Evolutionary conservation across 2,888 invertebrate species (phyloP), one percentile per base, ranked within the genome.

Genomic region (Cephonodes hylas): DNA sequence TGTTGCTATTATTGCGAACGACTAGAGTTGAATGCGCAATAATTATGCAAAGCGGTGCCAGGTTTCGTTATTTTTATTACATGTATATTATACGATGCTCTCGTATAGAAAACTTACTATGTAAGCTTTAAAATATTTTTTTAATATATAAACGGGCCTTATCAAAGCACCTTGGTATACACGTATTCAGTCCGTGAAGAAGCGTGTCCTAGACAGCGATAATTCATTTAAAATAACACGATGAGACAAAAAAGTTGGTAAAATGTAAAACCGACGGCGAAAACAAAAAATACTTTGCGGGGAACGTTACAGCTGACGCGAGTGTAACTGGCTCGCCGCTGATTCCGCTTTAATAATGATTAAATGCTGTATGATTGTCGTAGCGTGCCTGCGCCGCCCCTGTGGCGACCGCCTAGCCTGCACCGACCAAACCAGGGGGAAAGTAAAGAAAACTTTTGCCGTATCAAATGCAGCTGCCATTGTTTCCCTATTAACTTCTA

Each of bases 291-390:
- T 79, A 73, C 72, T 75, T 77, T 68, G 77, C 75, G 76, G 81
- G 79, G 80, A 75, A 77, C 72, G 77, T 78, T 79, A 80, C 86
- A 85, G 88, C 88, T 84, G 88, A 79, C 84, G 87, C 85, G 83
- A 53, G 78, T 81, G 81, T 83, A 83, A 64, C 77, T 76, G 72
- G 72, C 75, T 53, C 75, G 81, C 69, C 80, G 78, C 87, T 91
- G 92, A 92, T 92, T 86, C 80, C 74, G 72, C 79, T 92, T 91
- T 92, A 91, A 92, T 91, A 85, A 90, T 89, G 92, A 92, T 91
- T 91, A 91, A 92, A 88, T 85, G 86, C 81, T 79, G 79, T 87
- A 89, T 88, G 89, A 92, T 92, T 84, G 90, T 85, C 80, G 82
- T 79, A 72, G 79, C 81, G 83, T 83, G 85, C 83, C 83, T 82